Evolutionary conservation across 2,888 invertebrate genomes (phyloP), one percentile per base, ranked within the genome.

Genomic region (Eutolmus rufibarbis): DNA sequence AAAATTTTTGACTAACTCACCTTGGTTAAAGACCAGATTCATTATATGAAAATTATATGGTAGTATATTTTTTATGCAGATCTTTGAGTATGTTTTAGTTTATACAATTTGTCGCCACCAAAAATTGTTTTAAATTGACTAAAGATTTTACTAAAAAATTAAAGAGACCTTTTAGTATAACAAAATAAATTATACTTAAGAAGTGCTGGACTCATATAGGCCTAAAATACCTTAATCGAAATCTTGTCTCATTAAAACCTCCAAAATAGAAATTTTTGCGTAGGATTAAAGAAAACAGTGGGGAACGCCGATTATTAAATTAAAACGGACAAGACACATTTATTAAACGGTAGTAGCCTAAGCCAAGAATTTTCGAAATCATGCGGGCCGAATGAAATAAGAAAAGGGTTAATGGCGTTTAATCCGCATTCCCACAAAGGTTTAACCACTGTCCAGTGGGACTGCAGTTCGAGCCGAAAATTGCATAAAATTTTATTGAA

Each of bases 401-500:
- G 23, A 28, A 66, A 28, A 12, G 66, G 66, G 28, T 66, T 23
- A 28, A 66, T 66, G 66, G 66, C 9, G 23, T 28, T 66, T 66
- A 66, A 66, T 66, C 66, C 66, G 23, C 23, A 66, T 66, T 66
- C 66, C 28, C 66, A 66, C 66, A 66, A 19, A 66, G 66, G 66
- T 28, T 31, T 28, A 23, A 3, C 4, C 23, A 28, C 28, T 28
- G 66, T 12, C 28, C 66, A 7, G n/a, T 5, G 34, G 7, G 5
- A 34, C 34, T 51, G 51, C n/a, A 51, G 19, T 56, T 4, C 66
- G 66, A 66, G 23, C 23, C 66, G 12, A 66, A 23, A 66, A 23
- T 37, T 43, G 51, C 79, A 79, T 79, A 51, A 79, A 46, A 79
- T 79, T 79, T 79, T 79, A 79, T 79, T 79, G 31, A 46, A 28